These are phyloP conservation scores for Latrodectus elegans DNA, from an alignment of 2,888 invertebrate genomes.

Conservation along the genomic window DNA sequence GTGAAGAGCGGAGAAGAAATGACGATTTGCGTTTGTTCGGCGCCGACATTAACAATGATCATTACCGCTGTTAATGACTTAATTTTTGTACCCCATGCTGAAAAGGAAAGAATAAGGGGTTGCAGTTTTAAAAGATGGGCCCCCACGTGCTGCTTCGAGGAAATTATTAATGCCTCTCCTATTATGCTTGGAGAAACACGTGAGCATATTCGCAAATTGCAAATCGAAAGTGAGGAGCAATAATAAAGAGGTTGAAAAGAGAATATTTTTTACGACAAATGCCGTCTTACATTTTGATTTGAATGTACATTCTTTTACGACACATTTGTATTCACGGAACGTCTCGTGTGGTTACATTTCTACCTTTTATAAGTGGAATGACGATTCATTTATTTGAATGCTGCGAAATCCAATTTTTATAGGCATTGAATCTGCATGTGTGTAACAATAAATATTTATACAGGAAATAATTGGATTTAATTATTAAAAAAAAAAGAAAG, in stretches of 20 bases:
- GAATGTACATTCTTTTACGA: neutral
- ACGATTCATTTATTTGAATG: too few relatives aligned
- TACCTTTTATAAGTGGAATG: too few relatives aligned
- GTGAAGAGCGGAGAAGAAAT: constrained; percentile 36
- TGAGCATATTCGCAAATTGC: constrained; percentile 33
- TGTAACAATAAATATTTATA: too few relatives aligned
- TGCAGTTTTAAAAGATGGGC: constrained; percentile 44
- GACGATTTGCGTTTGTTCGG: constrained; percentile 47
- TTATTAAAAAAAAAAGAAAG: too few relatives aligned
- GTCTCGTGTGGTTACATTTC: too few relatives aligned
- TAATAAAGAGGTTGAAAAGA: neutral
- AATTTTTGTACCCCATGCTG: constrained; percentile 67
- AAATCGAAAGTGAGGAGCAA: constrained; percentile 32
- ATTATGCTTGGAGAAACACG: constrained; percentile 33
- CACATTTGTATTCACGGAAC: neutral
- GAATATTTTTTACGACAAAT: neutral
- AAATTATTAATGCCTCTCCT: constrained; percentile 45
- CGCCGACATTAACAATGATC: constrained; percentile 65
- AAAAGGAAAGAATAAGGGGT: constrained; percentile 26
- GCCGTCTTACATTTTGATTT: neutral
- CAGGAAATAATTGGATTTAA: too few relatives aligned
- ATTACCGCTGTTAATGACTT: constrained; percentile 64
- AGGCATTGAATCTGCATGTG: too few relatives aligned
- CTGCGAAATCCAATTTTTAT: too few relatives aligned
- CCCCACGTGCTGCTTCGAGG: constrained; percentile 36